phyloP scores from a whole-genome alignment of 64 coral and sea anemone genomes.

The Pocillopora damicornis region DNA sequence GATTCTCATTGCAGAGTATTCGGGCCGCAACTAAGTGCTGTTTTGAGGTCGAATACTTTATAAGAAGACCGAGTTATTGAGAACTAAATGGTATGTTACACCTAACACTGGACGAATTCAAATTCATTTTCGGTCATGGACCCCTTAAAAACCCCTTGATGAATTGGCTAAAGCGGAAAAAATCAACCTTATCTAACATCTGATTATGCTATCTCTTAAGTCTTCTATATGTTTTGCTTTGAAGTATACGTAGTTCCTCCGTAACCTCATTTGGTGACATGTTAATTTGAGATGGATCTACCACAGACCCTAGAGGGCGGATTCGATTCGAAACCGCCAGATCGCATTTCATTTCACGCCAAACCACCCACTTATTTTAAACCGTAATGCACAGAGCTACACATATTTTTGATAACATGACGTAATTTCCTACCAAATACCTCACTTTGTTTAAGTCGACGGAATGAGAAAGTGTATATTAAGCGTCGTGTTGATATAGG shows the following conservation, averaged over 20 bases:
- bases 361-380: not conserved
- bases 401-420: not conserved
- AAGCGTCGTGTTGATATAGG: too few relatives aligned
- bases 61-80: too few relatives aligned
- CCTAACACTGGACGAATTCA: too few relatives aligned
- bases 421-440: not conserved
- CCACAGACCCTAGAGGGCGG: not conserved
- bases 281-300: not conserved
- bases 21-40: too few relatives aligned
- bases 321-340: not conserved
- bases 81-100: too few relatives aligned
- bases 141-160: not conserved
- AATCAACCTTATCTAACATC: not conserved
- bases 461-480: too few relatives aligned
- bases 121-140: not conserved
- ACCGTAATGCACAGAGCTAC: not conserved
- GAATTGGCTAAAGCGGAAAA: not conserved
- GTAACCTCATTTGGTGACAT: not conserved
- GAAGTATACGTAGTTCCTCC: too few relatives aligned
- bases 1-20: too few relatives aligned
- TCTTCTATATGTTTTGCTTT: too few relatives aligned
- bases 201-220: not conserved
- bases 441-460: not conserved
- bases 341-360: not conserved
- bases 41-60: too few relatives aligned